A percentile compares a stretch with the other conserved stretches of the same genome.
phyloP scores from a whole-genome alignment of 1,140 invertebrate genomes.

The Dreissena rostriformis region DNA sequence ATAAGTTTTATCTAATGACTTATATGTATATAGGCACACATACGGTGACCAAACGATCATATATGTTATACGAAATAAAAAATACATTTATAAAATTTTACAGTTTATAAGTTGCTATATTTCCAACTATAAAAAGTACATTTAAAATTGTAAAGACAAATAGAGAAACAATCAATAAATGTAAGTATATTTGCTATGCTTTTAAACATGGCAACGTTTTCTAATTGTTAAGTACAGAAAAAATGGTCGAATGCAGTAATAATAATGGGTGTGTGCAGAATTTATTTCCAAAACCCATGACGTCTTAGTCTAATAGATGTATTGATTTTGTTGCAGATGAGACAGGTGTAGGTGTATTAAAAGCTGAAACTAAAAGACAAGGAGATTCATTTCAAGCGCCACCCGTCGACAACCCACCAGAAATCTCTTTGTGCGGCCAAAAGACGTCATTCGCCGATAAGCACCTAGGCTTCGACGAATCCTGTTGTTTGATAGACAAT shows the following conservation, averaged over 20 bases:
- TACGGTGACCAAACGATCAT: too few species aligned
- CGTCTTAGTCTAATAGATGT: neutral
- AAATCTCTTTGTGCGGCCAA: neutral
- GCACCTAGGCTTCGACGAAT: neutral
- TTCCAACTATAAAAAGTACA: too few species aligned
- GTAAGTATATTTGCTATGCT: too few species aligned
- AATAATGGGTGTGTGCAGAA: neutral
- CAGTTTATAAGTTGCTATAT: too few species aligned
- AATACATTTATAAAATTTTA: too few species aligned
- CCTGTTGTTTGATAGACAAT: neutral
- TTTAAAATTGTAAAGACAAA: too few species aligned
- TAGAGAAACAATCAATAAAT: too few species aligned
- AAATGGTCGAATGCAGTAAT: neutral
- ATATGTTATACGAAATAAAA: too few species aligned
- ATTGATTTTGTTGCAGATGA: neutral
- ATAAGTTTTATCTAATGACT: too few species aligned
- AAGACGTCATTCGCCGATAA: neutral
- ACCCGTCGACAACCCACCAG: neutral
- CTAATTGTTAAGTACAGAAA: neutral
- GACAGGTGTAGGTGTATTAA: neutral
- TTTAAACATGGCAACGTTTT: neutral
- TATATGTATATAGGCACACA: too few species aligned
- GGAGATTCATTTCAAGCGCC: neutral
- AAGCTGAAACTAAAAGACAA: slow-evolving; percentile 2
- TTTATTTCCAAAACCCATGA: neutral